Percentiles rank a stretch among this genome's conserved stretches.
Conservation (phyloP, 37 sponge, comb jelly and placozoan species). For the Diacarnus erythraeanus region DNA sequence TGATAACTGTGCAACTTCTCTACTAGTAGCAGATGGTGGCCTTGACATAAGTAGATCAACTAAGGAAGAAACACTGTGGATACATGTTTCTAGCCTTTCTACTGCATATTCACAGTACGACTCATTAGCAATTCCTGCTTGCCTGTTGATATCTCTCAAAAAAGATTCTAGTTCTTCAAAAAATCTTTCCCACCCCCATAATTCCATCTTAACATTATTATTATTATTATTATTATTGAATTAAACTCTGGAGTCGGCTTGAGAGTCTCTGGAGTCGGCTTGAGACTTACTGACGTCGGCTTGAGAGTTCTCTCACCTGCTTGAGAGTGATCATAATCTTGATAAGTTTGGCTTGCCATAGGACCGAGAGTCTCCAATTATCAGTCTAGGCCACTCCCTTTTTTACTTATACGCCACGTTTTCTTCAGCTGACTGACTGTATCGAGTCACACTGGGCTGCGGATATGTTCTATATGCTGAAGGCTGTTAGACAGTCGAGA, state of each 20-base stretch:
- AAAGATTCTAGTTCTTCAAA: conserved; percentile 22
- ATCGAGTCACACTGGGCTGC: too few relatives aligned
- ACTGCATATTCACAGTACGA: conserved; percentile 17
- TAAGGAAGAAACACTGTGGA: background rate
- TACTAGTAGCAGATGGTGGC: background rate
- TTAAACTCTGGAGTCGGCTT: conserved; percentile 9
- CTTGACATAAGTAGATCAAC: background rate
- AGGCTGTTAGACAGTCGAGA: too few relatives aligned
- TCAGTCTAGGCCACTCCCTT: background rate
- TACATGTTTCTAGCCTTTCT: conserved; percentile 24
- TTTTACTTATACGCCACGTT: background rate
- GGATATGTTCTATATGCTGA: too few relatives aligned
- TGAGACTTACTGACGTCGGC: background rate
- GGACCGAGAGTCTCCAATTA: background rate
- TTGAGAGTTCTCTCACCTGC: background rate
- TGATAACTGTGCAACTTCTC: background rate
- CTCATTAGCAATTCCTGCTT: conserved; percentile 20
- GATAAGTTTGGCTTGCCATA: conserved; percentile 26
- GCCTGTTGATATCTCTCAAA: conserved; percentile 10
- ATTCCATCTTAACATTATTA: background rate
- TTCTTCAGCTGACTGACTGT: background rate
- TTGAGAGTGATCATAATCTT: conserved; percentile 1
- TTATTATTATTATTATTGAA: background rate
- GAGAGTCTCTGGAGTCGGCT: background rate
- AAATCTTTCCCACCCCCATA: conserved; percentile 39